Evolutionary conservation across 2,113 vertebrate genomes (phyloP).

Genomic region (Maccullochella peelii): DNA sequence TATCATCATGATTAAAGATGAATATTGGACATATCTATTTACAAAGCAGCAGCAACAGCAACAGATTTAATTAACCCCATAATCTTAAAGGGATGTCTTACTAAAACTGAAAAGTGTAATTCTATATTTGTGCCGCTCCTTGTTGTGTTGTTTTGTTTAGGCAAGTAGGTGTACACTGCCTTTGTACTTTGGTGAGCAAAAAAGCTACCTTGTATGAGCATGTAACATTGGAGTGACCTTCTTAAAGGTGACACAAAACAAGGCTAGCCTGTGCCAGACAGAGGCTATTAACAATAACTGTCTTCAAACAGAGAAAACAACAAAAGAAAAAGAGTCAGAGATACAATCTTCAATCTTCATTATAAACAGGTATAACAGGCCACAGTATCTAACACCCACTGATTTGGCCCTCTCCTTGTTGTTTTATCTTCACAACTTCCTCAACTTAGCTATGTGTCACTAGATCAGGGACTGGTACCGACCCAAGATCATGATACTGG

Average conservation of each 20-base stretch:
- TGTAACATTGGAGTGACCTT: conserved; percentile 63
- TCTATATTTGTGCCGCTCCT: not conserved
- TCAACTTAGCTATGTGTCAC: not conserved
- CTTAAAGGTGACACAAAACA: conserved; percentile 62
- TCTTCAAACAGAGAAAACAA: not conserved
- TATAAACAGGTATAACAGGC: not conserved
- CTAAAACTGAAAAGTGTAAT: conserved; percentile 7
- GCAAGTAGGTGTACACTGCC: not conserved
- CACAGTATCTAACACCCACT: not conserved
- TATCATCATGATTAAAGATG: not conserved
- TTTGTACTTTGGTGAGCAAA: not conserved
- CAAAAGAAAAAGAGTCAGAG: not conserved
- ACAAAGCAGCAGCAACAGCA: conserved; percentile 15
- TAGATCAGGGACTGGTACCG: not conserved
- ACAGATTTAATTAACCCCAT: not conserved
- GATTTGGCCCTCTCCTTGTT: not conserved
- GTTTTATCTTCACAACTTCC: not conserved
- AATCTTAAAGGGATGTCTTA: not conserved
- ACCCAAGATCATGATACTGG: conserved; percentile 1
- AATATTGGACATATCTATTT: not conserved
- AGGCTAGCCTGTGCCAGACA: not conserved
- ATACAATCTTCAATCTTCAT: not conserved
- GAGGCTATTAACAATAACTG: not conserved
- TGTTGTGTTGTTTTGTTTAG: conserved; percentile 7
- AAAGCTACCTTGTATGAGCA: not conserved